Evolutionary conservation across 2,888 invertebrate species (phyloP).

Genomic region (Chloromyia formosa): DNA sequence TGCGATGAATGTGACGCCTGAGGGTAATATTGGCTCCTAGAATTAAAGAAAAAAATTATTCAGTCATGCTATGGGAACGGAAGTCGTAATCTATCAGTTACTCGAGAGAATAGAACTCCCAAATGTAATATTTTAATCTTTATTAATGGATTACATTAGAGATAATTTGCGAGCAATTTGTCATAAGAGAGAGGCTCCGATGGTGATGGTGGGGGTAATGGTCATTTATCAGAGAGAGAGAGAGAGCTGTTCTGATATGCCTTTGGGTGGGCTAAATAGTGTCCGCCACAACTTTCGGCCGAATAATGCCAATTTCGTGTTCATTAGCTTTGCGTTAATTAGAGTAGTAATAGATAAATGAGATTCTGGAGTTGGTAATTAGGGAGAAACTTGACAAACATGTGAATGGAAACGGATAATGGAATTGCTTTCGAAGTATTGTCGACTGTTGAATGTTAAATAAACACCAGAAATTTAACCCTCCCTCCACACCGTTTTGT

Average conservation of each 20-base stretch:
- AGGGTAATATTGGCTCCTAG: neutral
- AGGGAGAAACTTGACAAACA: too few species aligned
- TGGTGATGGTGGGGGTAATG: neutral
- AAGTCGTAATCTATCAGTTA: too few species aligned
- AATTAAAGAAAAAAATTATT: neutral
- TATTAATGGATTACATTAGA: slow-evolving; percentile 37
- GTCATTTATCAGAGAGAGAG: slow-evolving; percentile 12
- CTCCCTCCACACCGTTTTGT: too few species aligned
- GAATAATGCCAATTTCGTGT: slow-evolving; percentile 25
- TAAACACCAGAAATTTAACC: too few species aligned
- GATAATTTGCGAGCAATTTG: slow-evolving; percentile 21
- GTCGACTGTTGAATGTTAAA: too few species aligned
- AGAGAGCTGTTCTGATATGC: slow-evolving; percentile 11
- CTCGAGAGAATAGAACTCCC: neutral
- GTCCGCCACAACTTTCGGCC: neutral
- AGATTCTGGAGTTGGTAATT: neutral
- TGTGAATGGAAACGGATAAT: too few species aligned
- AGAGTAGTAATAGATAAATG: slow-evolving; percentile 1
- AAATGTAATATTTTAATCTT: slow-evolving; percentile 34
- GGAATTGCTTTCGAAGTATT: too few species aligned
- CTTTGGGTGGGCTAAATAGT: neutral
- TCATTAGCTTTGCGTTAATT: slow-evolving; percentile 25
- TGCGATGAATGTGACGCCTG: slow-evolving; percentile 4
- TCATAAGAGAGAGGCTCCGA: neutral
- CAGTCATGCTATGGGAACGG: neutral